phyloP scores from a whole-genome alignment of 2,797 vertebrate genomes.

The Limosa lapponica region DNA sequence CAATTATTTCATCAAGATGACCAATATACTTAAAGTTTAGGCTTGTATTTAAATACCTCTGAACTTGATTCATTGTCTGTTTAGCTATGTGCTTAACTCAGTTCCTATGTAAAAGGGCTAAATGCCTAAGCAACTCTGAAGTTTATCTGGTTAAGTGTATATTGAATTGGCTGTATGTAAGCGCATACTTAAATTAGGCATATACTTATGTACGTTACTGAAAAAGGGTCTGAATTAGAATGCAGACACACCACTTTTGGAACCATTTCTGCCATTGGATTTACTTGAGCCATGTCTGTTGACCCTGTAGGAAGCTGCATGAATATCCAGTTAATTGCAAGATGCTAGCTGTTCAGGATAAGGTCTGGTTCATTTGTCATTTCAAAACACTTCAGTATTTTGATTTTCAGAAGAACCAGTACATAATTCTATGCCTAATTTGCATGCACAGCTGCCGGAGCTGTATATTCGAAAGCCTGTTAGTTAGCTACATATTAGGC shows the following conservation, averaged over 20 bases:
- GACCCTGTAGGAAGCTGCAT: not conserved
- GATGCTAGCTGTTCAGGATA: not conserved
- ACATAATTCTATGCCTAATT: conserved; percentile 53
- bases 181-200: conserved; percentile 30
- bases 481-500: not conserved
- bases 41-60: not conserved
- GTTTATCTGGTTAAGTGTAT: not conserved
- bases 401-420: not conserved
- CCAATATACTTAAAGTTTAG: not conserved
- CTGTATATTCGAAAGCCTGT: not conserved
- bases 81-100: not conserved
- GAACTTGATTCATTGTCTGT: not conserved
- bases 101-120: not conserved
- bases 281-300: not conserved
- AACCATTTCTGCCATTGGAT: not conserved
- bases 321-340: not conserved
- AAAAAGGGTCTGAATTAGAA: not conserved
- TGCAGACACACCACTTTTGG: not conserved
- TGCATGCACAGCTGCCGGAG: not conserved
- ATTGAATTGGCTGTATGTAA: not conserved
- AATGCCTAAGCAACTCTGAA: not conserved
- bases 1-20: not conserved
- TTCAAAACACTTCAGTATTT: not conserved
- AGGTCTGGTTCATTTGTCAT: not conserved
- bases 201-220: not conserved